These are phyloP conservation scores for Thalassoma bifasciatum DNA, from an alignment of 2,113 vertebrate genomes.

Conservation along the genomic window DNA sequence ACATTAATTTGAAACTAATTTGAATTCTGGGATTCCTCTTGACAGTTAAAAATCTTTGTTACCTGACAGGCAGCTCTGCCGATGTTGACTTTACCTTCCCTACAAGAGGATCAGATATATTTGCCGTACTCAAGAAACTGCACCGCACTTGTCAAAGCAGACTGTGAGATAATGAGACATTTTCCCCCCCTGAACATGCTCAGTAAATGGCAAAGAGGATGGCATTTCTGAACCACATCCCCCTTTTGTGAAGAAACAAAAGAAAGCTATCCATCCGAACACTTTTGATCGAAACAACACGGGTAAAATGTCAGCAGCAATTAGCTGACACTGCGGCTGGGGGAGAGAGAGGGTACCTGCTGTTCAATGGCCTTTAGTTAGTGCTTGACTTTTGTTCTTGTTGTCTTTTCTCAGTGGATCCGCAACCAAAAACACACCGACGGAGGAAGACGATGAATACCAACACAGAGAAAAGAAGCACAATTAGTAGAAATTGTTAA, in stretches of 20 bases:
- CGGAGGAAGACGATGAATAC: not conserved
- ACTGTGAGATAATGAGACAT: constrained; percentile 67
- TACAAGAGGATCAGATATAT: constrained; percentile 46
- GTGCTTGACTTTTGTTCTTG: constrained; percentile 58
- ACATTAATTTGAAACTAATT: constrained; percentile 8
- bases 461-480: not conserved
- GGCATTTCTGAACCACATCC: constrained; percentile 75
- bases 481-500: not conserved
- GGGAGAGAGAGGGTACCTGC: constrained; percentile 76
- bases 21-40: constrained; percentile 29
- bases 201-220: constrained; percentile 62
- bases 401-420: constrained; percentile 59
- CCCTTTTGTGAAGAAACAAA: constrained; percentile 67
- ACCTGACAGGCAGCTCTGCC: constrained; percentile 13
- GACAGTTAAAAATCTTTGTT: constrained; percentile 18
- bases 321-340: constrained; percentile 77
- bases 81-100: constrained; percentile 30
- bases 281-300: constrained; percentile 75
- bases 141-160: constrained; percentile 60
- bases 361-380: constrained; percentile 76
- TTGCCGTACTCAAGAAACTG: constrained; percentile 52
- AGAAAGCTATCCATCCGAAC: constrained; percentile 72
- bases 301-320: constrained; percentile 84
- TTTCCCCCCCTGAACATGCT: constrained; percentile 50
- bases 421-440: constrained; percentile 20